Evolutionary conservation across 2,113 vertebrate species (phyloP).

Genomic region (Dromaius novaehollandiae): DNA sequence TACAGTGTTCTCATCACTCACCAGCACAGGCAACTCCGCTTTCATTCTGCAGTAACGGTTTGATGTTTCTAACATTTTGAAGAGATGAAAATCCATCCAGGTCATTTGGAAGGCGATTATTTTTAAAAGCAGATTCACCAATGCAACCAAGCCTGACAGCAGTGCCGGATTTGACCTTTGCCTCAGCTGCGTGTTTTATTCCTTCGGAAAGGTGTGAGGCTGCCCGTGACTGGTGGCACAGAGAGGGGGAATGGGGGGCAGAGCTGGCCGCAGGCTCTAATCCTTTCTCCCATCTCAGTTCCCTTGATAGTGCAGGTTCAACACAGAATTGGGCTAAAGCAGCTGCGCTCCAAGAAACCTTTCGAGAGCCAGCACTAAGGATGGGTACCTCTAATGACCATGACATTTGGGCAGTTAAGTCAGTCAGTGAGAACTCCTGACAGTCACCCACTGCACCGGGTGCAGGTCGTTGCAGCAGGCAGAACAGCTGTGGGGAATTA

Average conservation of each 20-base stretch:
- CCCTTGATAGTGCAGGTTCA: background rate
- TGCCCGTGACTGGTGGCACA: background rate
- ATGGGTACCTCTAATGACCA: background rate
- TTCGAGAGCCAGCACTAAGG: background rate
- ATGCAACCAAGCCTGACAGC: background rate
- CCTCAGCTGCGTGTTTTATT: fast-evolving
- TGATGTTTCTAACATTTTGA: background rate
- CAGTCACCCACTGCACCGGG: fast-evolving
- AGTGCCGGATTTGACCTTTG: background rate
- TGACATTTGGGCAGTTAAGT: background rate
- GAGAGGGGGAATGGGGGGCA: background rate
- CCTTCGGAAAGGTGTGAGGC: background rate
- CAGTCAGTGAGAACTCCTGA: background rate
- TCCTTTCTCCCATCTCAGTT: background rate
- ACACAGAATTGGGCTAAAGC: background rate
- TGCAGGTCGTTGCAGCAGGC: background rate
- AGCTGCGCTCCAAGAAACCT: background rate
- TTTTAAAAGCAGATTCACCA: background rate
- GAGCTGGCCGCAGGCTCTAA: background rate
- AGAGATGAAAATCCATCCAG: background rate
- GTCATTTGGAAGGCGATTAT: background rate
- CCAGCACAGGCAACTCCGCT: background rate
- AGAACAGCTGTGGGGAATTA: conserved; percentile 10
- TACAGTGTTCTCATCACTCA: background rate
- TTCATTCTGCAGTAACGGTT: background rate